Evolutionary conservation across 1,140 invertebrate genomes (phyloP), one percentile per base, ranked within the genome.

Genomic region (Eumeta japonica): DNA sequence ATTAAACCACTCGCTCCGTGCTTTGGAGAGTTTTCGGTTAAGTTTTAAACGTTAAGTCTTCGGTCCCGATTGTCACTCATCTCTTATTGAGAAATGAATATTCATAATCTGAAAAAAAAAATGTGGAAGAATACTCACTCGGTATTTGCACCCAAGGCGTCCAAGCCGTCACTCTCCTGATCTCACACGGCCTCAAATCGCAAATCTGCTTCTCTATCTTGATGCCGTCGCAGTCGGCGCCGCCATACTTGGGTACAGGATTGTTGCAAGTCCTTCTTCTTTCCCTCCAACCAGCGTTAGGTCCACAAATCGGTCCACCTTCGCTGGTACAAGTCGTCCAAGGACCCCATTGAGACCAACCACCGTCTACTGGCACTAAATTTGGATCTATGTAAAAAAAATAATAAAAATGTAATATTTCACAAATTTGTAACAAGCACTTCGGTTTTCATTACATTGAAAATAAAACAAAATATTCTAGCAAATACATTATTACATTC

Each of bases 291-390:
- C 68, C 65, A 0, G 63, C 70, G 38, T 77, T 80, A 16, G 76
- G 76, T 13, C 79, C 83, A 46, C 84, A 85, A 18, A 64, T 65
- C 1, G 46, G 7, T 0, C 48, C 51, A 0, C 52, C 57, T 1
- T 33, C 18, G 0, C 54, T 45, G 35, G 79, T 77, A 50, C 86
- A 89, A 1, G 78, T 56, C 9, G 79, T 79, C 89, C 89, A 92
- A 3, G 78, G 40, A 1, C 82, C 77, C 88, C 88, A 92, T 0
- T 75, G 54, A 0, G 85, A 81, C 89, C 89, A 91, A 4, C 81
- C 82, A 0, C 87, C 88, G 48, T 86, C 84, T 19, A 83, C 75
- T 0, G 85, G 79, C 2, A 79, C 75, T 1, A 80, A 62, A 2
- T 75, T 62, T 11, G 77, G 67, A 42, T 81, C 80, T 53, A 24